phyloP scores from a whole-genome alignment of 2,888 invertebrate genomes.

The Cantharis flavilabris region DNA sequence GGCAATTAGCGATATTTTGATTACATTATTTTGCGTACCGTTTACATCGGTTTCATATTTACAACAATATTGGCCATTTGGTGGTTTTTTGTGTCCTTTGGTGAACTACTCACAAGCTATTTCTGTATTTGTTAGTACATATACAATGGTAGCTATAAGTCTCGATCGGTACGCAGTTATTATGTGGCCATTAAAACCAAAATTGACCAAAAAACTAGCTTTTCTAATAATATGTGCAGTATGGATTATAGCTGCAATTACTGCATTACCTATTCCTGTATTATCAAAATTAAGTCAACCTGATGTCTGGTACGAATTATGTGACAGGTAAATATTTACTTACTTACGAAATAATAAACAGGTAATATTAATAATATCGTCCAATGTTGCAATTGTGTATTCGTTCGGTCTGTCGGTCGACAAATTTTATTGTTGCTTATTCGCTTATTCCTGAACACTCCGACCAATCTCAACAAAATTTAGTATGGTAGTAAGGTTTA shows the following conservation, averaged over 20 bases:
- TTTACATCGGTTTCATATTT: slow-evolving; percentile 85
- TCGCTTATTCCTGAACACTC: too few relatives aligned
- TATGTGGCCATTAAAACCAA: slow-evolving; percentile 82
- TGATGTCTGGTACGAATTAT: slow-evolving; percentile 62
- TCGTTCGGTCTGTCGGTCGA: too few relatives aligned
- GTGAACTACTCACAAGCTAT: slow-evolving; percentile 84
- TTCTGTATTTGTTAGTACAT: slow-evolving; percentile 83
- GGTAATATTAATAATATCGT: too few relatives aligned
- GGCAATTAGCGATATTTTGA: slow-evolving; percentile 86
- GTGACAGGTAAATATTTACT: slow-evolving; percentile 65
- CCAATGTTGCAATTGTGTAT: too few relatives aligned
- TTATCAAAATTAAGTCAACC: slow-evolving; percentile 73
- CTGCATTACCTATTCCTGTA: slow-evolving; percentile 80
- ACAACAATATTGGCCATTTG: slow-evolving; percentile 88
- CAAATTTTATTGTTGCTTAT: too few relatives aligned
- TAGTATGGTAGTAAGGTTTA: too few relatives aligned
- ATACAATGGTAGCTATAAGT: slow-evolving; percentile 88
- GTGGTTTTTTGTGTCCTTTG: slow-evolving; percentile 76
- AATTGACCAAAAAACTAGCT: slow-evolving; percentile 75
- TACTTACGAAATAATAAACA: too few relatives aligned
- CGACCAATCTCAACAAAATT: too few relatives aligned
- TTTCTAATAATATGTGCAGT: slow-evolving; percentile 71
- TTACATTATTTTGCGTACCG: slow-evolving; percentile 89
- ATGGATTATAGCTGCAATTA: slow-evolving; percentile 77
- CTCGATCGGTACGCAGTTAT: slow-evolving; percentile 90